Conservation (phyloP, 2,888 invertebrate species). For the Galerucella pusilla region DNA sequence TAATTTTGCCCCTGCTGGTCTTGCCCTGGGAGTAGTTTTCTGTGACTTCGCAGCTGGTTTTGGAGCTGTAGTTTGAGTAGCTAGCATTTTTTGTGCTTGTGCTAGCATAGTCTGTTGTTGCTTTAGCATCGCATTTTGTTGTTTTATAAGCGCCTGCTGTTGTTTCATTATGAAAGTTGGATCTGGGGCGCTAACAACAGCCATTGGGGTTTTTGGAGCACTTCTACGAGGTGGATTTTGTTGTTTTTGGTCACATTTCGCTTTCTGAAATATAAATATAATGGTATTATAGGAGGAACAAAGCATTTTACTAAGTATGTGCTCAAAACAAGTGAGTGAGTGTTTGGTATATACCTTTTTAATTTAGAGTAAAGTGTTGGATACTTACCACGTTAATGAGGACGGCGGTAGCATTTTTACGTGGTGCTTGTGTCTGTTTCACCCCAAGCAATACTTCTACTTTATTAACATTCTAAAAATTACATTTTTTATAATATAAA, state of each 20-base stretch:
- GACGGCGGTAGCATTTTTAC: neutral
- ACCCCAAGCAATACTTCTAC: neutral
- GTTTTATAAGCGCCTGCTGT: neutral
- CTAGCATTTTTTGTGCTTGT: neutral
- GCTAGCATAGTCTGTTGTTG: neutral
- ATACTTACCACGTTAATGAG: slow-evolving; percentile 5
- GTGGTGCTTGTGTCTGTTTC: neutral
- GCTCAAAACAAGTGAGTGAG: no score
- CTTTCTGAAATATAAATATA: neutral
- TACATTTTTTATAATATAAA: neutral
- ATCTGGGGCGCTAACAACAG: neutral
- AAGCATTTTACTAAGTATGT: no score
- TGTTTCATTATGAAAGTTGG: neutral
- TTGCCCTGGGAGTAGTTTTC: neutral
- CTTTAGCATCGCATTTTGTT: neutral
- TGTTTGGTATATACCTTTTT: no score
- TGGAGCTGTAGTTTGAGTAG: neutral
- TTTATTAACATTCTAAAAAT: neutral
- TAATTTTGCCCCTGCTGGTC: neutral
- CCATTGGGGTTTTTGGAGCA: neutral
- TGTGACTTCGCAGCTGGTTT: neutral
- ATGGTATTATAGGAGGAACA: neutral
- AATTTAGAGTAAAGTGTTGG: neutral
- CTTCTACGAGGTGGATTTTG: neutral
- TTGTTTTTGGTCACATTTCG: neutral